Evolutionary conservation across 1,140 invertebrate genomes (phyloP), one percentile per base, ranked within the genome.

Genomic region (Leguminivora glycinivorella): DNA sequence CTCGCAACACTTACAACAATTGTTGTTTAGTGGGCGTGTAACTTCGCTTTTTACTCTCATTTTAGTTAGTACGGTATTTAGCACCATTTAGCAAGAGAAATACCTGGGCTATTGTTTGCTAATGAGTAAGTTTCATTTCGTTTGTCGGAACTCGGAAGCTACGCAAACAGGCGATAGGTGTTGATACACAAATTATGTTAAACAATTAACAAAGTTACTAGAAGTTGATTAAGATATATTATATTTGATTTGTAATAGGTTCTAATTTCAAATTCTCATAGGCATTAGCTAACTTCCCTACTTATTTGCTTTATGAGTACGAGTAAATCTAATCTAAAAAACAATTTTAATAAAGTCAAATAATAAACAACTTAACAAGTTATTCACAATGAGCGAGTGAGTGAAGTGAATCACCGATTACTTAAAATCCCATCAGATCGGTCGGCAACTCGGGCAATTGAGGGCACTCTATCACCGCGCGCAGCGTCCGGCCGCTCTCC

Each of bases 401-500:
- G 47, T 52, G 47, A 22, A 52, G 19, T 52, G 47, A 52, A n/a
- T 52, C 47, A 22, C 47, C 47, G 47, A 52, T 52, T 52, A 52
- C 47, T 52, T 52, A 17, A 52, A 52, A 52, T 52, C 47, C 47
- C 47, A 52, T 52, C 47, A 52, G 47, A 52, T 52, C 47, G 47
- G 47, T 52, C 47, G 47, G 47, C 43, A 52, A 52, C 17, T 52
- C 43, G 43, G 43, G 47, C 47, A 52, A 52, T 52, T 52, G 47
- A 52, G 47, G 25, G 58, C 58, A 63, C 58, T 63, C 58, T 31
- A 63, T 29, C 58, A 63, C 26, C 58, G 58, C 10, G 25, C 58
- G 25, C 58, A 2, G 58, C 58, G 58, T 63, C 58, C 58, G 58
- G 58, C 58, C 58, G 25, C 58, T 60, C 56, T 63, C 58, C 58